phyloP scores from a whole-genome alignment of 2,113 vertebrate genomes.

The Burhinus bistriatus region DNA sequence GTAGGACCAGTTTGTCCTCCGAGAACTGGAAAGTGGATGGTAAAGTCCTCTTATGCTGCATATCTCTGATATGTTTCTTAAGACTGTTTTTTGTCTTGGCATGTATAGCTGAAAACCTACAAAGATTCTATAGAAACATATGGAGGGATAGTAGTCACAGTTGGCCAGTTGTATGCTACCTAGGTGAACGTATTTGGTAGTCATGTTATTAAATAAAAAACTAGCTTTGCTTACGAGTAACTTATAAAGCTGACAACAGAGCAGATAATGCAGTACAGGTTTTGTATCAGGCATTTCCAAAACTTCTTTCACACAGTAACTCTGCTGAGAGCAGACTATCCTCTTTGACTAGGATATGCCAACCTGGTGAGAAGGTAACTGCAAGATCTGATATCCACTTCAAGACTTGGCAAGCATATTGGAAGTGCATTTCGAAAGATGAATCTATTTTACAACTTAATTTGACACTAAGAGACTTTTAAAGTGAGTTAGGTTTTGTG shows the following conservation, averaged over 20 bases:
- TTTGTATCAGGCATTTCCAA: background rate
- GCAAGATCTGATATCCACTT: background rate
- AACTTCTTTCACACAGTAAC: background rate
- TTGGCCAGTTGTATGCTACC: slow-evolving; percentile 55
- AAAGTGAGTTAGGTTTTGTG: background rate
- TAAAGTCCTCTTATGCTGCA: slow-evolving; percentile 36
- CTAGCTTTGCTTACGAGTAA: background rate
- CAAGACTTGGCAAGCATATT: background rate
- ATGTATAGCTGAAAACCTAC: slow-evolving; percentile 6
- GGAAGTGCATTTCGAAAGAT: background rate
- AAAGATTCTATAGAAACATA: background rate
- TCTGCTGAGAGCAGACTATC: background rate
- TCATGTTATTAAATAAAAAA: background rate
- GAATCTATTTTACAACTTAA: background rate
- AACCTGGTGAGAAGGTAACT: background rate
- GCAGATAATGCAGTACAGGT: slow-evolving; percentile 18
- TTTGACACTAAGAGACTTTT: background rate
- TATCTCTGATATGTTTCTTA: background rate
- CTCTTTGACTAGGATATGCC: background rate
- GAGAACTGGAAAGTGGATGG: slow-evolving; percentile 33
- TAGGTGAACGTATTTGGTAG: slow-evolving; percentile 55
- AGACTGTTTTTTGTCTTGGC: background rate
- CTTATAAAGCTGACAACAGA: background rate
- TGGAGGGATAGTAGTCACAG: slow-evolving; percentile 14
- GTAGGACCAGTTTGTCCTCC: background rate